Base-by-base conservation (phyloP, 2,888 invertebrate species). In the Thereva unica region DNA sequence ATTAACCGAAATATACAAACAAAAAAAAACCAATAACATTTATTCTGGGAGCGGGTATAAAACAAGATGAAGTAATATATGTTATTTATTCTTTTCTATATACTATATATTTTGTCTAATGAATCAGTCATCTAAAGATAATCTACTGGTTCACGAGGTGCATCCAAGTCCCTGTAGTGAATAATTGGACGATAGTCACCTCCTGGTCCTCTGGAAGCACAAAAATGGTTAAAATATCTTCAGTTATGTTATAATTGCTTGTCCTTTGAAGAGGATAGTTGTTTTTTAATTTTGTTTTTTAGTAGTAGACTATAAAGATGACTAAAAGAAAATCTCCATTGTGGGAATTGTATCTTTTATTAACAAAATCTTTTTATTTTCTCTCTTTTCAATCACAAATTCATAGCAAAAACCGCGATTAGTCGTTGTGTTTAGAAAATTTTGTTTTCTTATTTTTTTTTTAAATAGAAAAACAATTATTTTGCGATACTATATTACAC, bases 91-190 rank as follows among this genome's bases (percentile, higher is more conserved):
- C 2, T 1, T 23, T 23, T 23, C n/a, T n/a, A n/a, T n/a, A 23
- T 23, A 23, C 23, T 23, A 23, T 23, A 23, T 23, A 23, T 23
- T 23, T 23, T 23, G 23, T 23, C 23, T 23, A 23, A 23, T 23
- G 23, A 23, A 23, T 23, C 23, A 23, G 23, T 23, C 23, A 23
- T 74, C 85, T 88, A 90, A 75, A 90, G 84, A 83, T 92, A 91
- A 82, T 93, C 92, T 82, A 93, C 92, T 72, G 92, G 92, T 82
- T 94, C 94, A 81, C 92, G 87, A 71, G 94, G 94, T 73, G 94
- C 94, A 82, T 95, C 95, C 85, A 95, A 86, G 84, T 95, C 95
- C 80, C 94, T 86, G 85, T 95, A 95, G 84, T 94, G 93, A 80
- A 94, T 92, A 78, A 94, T 89, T 76, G 93, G 91, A 78, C 94